These are phyloP conservation scores for Phaetusa simplex DNA, from an alignment of 2,113 vertebrate genomes.

Conservation along the genomic window DNA sequence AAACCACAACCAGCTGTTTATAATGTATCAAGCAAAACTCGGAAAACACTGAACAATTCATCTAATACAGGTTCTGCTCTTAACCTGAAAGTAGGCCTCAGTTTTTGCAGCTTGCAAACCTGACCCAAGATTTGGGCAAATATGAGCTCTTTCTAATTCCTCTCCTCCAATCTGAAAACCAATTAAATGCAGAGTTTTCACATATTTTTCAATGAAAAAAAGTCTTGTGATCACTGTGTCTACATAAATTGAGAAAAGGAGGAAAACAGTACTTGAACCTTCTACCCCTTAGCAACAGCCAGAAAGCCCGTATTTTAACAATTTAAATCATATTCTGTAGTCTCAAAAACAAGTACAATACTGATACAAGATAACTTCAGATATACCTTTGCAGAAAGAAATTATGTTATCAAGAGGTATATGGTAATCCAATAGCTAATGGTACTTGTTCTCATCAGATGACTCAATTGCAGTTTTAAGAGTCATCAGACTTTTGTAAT, in stretches of 20 bases:
- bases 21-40: not conserved
- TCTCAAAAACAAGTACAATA: not conserved
- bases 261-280: not conserved
- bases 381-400: not conserved
- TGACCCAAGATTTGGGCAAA: not conserved
- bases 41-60: not conserved
- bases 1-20: not conserved
- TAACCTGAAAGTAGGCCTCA: not conserved
- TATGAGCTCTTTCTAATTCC: not conserved
- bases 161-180: not conserved
- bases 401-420: not conserved
- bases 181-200: not conserved
- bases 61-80: not conserved
- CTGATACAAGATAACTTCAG: not conserved
- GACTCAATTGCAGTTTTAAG: not conserved
- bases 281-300: not conserved
- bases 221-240: not conserved
- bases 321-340: not conserved
- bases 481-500: not conserved
- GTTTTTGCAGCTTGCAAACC: not conserved
- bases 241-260: not conserved
- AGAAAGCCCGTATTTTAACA: not conserved
- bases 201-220: not conserved
- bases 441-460: not conserved
- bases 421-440: not conserved